A percentile compares a stretch with the other conserved stretches of the same genome.
Evolutionary conservation across 2,888 invertebrate genomes (phyloP).

Genomic region (Clistopyga incitator): DNA sequence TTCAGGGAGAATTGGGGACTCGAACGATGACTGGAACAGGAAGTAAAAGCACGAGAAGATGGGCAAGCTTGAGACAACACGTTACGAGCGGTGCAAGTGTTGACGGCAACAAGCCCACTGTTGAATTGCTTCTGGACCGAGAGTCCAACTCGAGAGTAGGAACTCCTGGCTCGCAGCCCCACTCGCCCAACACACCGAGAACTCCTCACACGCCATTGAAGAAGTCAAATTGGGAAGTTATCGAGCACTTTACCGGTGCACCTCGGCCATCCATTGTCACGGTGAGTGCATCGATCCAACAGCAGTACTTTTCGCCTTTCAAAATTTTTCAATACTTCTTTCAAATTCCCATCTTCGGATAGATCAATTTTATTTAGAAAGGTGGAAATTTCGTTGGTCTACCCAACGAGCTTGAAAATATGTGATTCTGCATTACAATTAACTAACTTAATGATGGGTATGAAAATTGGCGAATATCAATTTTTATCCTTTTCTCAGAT

Average conservation of each 20-base stretch:
- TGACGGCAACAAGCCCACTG: slow-evolving; percentile 82
- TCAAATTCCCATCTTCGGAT: background rate
- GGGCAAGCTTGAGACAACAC: slow-evolving; percentile 86
- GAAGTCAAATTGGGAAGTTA: slow-evolving; percentile 96
- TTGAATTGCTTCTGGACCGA: slow-evolving; percentile 81
- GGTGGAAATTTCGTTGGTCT: background rate
- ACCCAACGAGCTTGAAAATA: background rate
- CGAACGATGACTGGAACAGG: slow-evolving; percentile 72
- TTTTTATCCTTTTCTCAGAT: too few species aligned
- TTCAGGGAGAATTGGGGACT: slow-evolving; percentile 80
- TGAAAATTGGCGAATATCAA: too few species aligned
- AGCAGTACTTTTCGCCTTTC: background rate
- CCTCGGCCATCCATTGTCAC: slow-evolving; percentile 88
- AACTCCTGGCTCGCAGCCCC: slow-evolving; percentile 83
- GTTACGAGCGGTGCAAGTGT: slow-evolving; percentile 79
- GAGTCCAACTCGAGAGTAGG: slow-evolving; percentile 78
- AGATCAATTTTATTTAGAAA: background rate
- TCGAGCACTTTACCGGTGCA: slow-evolving; percentile 92
- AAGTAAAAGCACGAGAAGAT: slow-evolving; percentile 80
- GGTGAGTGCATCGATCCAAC: slow-evolving; percentile 83
- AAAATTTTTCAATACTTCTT: background rate
- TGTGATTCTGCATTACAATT: background rate
- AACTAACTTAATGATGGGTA: slow-evolving; percentile 69
- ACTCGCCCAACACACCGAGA: slow-evolving; percentile 83
- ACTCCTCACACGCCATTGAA: slow-evolving; percentile 87